Evolutionary conservation across 2,113 vertebrate genomes (phyloP), one percentile per base, ranked within the genome.

Genomic region (Megaleporinus macrocephalus): DNA sequence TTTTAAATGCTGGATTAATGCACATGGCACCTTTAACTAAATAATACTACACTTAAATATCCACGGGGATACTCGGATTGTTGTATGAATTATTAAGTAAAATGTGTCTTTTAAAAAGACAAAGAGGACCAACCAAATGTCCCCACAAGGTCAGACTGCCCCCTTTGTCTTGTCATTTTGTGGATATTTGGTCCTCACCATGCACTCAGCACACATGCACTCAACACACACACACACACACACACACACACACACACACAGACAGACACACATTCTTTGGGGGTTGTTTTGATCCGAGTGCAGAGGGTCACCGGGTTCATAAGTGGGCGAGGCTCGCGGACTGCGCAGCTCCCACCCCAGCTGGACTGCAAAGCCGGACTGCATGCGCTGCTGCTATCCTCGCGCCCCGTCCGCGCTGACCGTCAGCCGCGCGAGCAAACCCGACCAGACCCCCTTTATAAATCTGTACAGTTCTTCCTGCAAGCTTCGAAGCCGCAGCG

Each of bases 261-360:
- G 20, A 10, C 30, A 55, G 29, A 53, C 80, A 62, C 79, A 36
- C 79, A 73, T 81, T 78, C 63, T 78, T 68, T 26, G 36, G 86
- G 88, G 84, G 87, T 89, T 88, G 89, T 91, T 86, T 82, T 79
- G 82, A 88, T 87, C 82, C 7, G 59, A 83, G 88, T 81, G 90
- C 81, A 87, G 87, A 85, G 85, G 90, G 93, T 92, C 91, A 93
- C 0, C 18, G 91, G 85, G 93, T 95, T 93, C 92, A 91, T 57
- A 9, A 61, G 90, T 91, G 93, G 94, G 92, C 91, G 93, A 71
- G 93, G 89, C 89, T 87, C 78, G 2, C 80, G 62, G 83, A 70
- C 89, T 75, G 77, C 66, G 84, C 72, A 4, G 61, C 75, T 26
- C 72, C 49, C 63, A 47, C 51, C 70, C 80, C 62, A n/a, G 49